Conservation (phyloP, 1,140 invertebrate species). For the Drosophila biarmipes region DNA sequence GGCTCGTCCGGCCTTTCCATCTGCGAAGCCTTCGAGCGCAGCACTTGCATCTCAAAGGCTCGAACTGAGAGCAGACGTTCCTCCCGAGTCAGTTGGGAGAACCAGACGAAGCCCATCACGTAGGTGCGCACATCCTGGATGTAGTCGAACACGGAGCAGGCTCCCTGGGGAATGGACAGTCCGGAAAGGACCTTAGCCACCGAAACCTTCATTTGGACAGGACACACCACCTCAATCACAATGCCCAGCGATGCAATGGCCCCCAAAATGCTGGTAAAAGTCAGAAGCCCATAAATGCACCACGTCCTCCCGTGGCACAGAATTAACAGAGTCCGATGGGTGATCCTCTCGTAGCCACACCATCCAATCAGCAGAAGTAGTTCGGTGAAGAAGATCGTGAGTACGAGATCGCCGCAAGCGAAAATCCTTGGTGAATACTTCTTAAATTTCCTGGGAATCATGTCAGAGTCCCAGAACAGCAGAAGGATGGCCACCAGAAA, state of each 20-base stretch:
- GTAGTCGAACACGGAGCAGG: slow-evolving; percentile 17
- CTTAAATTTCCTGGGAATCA: slow-evolving; percentile 26
- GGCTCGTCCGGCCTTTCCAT: background rate
- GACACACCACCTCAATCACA: slow-evolving; percentile 19
- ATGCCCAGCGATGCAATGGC: slow-evolving; percentile 13
- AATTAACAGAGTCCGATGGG: slow-evolving; percentile 1
- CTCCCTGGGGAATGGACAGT: slow-evolving; percentile 26
- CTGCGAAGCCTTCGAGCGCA: background rate
- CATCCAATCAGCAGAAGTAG: slow-evolving; percentile 31
- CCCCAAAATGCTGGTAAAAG: background rate
- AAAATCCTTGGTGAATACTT: slow-evolving; percentile 18
- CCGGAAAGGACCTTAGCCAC: slow-evolving; percentile 22
- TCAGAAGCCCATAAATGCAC: slow-evolving; percentile 30
- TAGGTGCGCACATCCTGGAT: slow-evolving; percentile 31
- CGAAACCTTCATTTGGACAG: slow-evolving; percentile 17
- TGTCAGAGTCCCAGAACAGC: slow-evolving; percentile 33
- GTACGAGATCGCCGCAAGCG: slow-evolving; percentile 25
- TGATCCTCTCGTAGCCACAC: slow-evolving; percentile 31
- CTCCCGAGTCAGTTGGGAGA: slow-evolving; percentile 34
- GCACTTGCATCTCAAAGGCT: slow-evolving; percentile 35
- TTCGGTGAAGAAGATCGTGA: slow-evolving; percentile 38
- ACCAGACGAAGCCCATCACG: slow-evolving; percentile 18
- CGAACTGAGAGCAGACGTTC: slow-evolving; percentile 36
- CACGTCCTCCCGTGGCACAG: slow-evolving; percentile 30
- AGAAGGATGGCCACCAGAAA: slow-evolving; percentile 29